These are phyloP conservation scores for Chrysina gloriosa DNA, from an alignment of 2,888 invertebrate species.

Conservation along the genomic window DNA sequence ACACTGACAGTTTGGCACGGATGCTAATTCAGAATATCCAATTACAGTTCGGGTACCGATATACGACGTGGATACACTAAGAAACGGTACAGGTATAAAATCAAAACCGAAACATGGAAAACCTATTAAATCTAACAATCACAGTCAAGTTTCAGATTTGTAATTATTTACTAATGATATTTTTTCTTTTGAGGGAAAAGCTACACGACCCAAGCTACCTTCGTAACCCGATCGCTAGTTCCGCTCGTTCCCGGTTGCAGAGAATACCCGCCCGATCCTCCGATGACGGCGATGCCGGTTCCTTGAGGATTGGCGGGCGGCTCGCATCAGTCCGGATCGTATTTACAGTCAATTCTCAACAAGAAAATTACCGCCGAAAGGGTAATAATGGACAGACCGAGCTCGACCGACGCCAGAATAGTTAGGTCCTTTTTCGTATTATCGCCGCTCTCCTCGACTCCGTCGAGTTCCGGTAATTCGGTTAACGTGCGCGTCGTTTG, in stretches of 20 bases:
- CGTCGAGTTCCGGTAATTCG: conserved; percentile 43
- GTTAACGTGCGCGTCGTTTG: conserved; percentile 68
- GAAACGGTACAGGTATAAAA: not conserved
- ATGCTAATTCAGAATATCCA: not conserved
- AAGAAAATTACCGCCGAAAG: conserved; percentile 68
- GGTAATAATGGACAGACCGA: conserved; percentile 67
- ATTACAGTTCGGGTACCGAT: not conserved
- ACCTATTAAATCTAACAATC: conserved; percentile 36
- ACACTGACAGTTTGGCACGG: conserved; percentile 26
- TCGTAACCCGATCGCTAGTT: conserved; percentile 67
- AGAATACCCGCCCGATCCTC: conserved; percentile 55
- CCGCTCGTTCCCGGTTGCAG: conserved; percentile 57
- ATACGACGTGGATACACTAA: not conserved
- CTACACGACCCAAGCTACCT: conserved; percentile 73
- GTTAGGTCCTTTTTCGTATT: conserved; percentile 55
- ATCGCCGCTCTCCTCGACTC: not conserved
- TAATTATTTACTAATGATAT: conserved; percentile 19
- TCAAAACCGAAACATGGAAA: conserved; percentile 4
- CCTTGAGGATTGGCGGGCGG: conserved; percentile 65
- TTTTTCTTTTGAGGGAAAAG: not conserved
- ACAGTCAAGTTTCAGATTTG: conserved; percentile 38
- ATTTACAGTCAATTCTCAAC: conserved; percentile 68
- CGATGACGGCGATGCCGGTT: conserved; percentile 59
- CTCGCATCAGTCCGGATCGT: conserved; percentile 63
- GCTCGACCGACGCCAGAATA: conserved; percentile 68